phyloP scores from a whole-genome alignment of 2,113 vertebrate genomes.

The Sylvia atricapilla region DNA sequence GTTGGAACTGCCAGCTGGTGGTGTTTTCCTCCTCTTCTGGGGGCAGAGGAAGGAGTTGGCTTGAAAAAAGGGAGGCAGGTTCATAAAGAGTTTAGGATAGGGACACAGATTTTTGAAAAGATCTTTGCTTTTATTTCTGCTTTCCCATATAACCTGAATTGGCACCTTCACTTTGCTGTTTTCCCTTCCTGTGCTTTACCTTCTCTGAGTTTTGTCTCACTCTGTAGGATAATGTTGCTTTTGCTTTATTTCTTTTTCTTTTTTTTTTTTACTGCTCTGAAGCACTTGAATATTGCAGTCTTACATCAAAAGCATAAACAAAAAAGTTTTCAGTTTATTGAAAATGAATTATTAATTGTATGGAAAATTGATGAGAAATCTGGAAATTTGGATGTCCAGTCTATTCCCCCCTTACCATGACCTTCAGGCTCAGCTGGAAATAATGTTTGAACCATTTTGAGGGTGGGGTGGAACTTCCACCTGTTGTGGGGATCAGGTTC shows the following conservation, averaged over 20 bases:
- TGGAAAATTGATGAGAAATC: neutral
- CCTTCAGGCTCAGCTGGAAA: neutral
- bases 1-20: neutral
- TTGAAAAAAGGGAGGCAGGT: neutral
- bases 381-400: neutral
- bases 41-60: neutral
- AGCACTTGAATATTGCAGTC: neutral
- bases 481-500: neutral
- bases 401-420: neutral
- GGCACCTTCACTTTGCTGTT: neutral
- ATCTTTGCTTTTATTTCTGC: neutral
- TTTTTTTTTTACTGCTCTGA: neutral
- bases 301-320: neutral
- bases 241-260: neutral
- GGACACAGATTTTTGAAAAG: neutral
- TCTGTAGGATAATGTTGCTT: neutral
- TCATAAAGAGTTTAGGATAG: neutral
- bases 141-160: neutral
- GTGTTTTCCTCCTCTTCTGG: neutral
- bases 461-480: neutral
- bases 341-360: neutral
- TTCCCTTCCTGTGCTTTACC: neutral
- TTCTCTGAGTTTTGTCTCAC: neutral
- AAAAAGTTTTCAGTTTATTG: neutral
- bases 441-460: neutral